Evolutionary conservation across 2,888 invertebrate genomes (phyloP).

Genomic region (Eulithis testata): DNA sequence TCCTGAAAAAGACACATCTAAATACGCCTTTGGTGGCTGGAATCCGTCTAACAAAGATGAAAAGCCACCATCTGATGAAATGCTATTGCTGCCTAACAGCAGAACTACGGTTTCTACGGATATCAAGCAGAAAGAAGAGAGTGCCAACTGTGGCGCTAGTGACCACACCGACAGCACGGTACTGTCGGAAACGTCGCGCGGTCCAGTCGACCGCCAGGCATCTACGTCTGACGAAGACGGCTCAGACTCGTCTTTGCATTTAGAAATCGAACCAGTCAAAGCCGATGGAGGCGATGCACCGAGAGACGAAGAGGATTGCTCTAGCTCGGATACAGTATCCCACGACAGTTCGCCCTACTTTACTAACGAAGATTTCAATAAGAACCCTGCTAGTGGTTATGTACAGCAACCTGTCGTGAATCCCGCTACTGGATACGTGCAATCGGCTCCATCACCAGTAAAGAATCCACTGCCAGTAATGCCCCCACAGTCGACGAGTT

Average conservation of each 20-base stretch:
- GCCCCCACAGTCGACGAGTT: constrained; percentile 61
- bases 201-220: constrained; percentile 66
- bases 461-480: constrained; percentile 48
- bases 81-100: constrained; percentile 71
- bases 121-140: constrained; percentile 66
- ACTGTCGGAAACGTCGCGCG: constrained; percentile 73
- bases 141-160: constrained; percentile 68
- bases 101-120: constrained; percentile 64
- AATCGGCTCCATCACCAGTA: constrained; percentile 54
- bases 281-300: constrained; percentile 51
- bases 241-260: constrained; percentile 71
- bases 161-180: constrained; percentile 79
- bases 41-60: constrained; percentile 74
- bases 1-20: constrained; percentile 74
- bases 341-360: constrained; percentile 67
- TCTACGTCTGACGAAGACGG: constrained; percentile 76
- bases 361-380: constrained; percentile 64
- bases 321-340: constrained; percentile 61
- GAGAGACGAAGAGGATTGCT: constrained; percentile 57
- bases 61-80: constrained; percentile 77
- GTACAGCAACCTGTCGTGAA: constrained; percentile 60
- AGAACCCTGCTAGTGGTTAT: constrained; percentile 67
- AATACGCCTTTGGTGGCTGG: constrained; percentile 72
- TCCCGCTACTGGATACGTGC: constrained; percentile 61
- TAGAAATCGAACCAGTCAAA: constrained; percentile 65